phyloP scores from a whole-genome alignment of 2,113 vertebrate species.

The Rissa tridactyla region DNA sequence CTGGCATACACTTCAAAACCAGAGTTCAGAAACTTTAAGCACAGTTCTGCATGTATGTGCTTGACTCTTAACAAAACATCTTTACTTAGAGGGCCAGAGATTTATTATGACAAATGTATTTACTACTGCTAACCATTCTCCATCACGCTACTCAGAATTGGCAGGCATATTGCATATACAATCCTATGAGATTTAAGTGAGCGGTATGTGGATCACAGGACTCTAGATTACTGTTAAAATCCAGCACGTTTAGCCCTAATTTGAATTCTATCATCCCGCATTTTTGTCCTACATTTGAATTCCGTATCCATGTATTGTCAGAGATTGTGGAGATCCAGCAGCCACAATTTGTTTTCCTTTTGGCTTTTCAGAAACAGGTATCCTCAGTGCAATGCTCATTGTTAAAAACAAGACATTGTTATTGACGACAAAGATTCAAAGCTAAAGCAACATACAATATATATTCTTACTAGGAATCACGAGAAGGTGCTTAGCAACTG shows the following conservation, averaged over 20 bases:
- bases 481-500: background rate
- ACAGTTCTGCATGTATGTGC: background rate
- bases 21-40: constrained; percentile 38
- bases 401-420: background rate
- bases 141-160: background rate
- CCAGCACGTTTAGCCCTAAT: background rate
- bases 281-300: background rate
- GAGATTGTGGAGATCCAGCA: background rate
- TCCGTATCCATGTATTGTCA: background rate
- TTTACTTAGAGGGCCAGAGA: background rate
- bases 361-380: background rate
- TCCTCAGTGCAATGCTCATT: background rate
- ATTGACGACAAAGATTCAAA: background rate
- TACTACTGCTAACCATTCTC: background rate
- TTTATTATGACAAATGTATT: background rate
- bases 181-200: background rate
- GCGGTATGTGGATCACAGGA: background rate
- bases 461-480: background rate
- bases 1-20: constrained; percentile 56
- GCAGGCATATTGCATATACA: background rate
- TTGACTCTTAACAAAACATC: constrained; percentile 43
- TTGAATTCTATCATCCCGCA: background rate
- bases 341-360: background rate
- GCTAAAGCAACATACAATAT: background rate
- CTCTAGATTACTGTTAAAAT: background rate